These are phyloP conservation scores for Homalodisca vitripennis DNA, from an alignment of 1,140 invertebrate species.

Conservation along the genomic window DNA sequence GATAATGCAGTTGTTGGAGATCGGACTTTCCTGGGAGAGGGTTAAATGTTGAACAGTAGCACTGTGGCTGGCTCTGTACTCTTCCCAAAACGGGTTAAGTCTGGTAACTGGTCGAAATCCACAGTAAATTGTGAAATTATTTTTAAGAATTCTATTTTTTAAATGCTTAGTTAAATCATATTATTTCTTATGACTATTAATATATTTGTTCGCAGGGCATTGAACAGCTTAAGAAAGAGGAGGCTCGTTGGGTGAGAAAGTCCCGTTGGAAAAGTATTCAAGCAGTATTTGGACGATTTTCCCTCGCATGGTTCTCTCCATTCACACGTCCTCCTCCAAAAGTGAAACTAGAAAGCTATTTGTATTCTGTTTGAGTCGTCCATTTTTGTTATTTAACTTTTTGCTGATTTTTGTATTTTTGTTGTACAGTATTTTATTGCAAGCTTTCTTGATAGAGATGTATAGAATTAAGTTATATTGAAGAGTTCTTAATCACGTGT, in stretches of 20 bases:
- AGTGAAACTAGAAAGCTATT: conserved; percentile 69
- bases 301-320: conserved; percentile 91
- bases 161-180: too few relatives aligned
- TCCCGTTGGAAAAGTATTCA: conserved; percentile 93
- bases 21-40: too few relatives aligned
- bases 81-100: too few relatives aligned
- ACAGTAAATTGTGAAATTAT: too few relatives aligned
- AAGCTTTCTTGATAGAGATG: not conserved
- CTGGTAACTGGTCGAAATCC: too few relatives aligned
- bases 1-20: too few relatives aligned
- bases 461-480: too few relatives aligned
- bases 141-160: too few relatives aligned
- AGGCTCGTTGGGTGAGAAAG: conserved; percentile 86
- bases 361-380: conserved; percentile 56
- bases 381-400: not conserved
- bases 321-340: conserved; percentile 81
- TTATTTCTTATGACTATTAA: conserved; percentile 18
- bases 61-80: too few relatives aligned
- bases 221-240: conserved; percentile 92
- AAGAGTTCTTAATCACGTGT: too few relatives aligned
- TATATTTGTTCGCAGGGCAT: conserved; percentile 68
- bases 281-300: conserved; percentile 92
- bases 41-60: too few relatives aligned
- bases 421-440: conserved; percentile 8
- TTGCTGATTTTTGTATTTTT: conserved; percentile 14